Evolutionary conservation across 2,888 invertebrate species (phyloP).

Genomic region (Melanophora roralis): DNA sequence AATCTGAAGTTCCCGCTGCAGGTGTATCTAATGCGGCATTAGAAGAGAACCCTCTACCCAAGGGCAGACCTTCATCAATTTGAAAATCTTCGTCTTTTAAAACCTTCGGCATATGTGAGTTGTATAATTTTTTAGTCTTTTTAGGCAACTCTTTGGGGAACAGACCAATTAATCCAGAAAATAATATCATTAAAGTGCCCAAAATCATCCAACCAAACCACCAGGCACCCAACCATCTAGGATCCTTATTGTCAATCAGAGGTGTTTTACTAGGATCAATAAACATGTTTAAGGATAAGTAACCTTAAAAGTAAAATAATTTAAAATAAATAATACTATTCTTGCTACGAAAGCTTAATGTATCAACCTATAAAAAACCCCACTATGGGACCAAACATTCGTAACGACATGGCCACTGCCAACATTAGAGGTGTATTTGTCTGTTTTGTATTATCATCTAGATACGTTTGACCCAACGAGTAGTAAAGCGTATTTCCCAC

Average conservation of each 20-base stretch:
- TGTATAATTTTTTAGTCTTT: conserved; percentile 63
- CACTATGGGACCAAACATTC: conserved; percentile 79
- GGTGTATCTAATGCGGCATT: conserved; percentile 69
- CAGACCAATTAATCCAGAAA: conserved; percentile 81
- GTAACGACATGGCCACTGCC: conserved; percentile 74
- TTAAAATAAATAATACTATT: not conserved
- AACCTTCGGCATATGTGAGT: conserved; percentile 72
- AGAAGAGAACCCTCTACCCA: conserved; percentile 70
- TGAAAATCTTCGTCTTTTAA: conserved; percentile 71
- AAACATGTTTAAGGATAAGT: conserved; percentile 78
- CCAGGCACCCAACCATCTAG: conserved; percentile 86
- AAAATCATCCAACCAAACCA: conserved; percentile 83
- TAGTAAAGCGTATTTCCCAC: conserved; percentile 83
- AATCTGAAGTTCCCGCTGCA: conserved; percentile 67
- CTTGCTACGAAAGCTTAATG: not conserved
- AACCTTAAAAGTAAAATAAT: conserved; percentile 66
- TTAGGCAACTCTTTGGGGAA: conserved; percentile 79
- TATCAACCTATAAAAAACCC: conserved; percentile 79
- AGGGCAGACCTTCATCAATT: conserved; percentile 68
- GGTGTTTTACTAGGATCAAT: conserved; percentile 81
- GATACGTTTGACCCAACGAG: conserved; percentile 82
- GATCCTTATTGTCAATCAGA: conserved; percentile 80
- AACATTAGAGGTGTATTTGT: conserved; percentile 82
- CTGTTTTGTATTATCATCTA: conserved; percentile 84
- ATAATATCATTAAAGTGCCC: conserved; percentile 79